These are phyloP conservation scores for Polymixis flavicincta DNA, from an alignment of 2,888 invertebrate species.

Conservation along the genomic window DNA sequence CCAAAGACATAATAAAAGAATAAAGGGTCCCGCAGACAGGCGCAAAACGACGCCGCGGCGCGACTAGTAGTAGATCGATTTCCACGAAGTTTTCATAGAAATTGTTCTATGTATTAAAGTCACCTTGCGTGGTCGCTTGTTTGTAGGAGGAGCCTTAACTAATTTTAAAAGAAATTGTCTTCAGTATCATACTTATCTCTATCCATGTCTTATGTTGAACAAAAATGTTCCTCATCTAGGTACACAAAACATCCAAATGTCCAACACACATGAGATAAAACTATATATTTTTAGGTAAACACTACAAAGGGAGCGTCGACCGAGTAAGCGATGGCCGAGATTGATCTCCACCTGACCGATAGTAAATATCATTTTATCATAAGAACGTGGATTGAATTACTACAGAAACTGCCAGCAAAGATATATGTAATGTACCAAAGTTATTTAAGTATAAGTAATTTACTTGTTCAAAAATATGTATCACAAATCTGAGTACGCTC, in stretches of 20 bases:
- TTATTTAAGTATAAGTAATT: no score
- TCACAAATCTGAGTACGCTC: background rate
- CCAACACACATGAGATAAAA: constrained; percentile 6
- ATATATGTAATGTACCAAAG: background rate
- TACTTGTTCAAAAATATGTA: no score
- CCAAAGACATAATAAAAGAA: background rate
- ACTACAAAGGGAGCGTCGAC: constrained; percentile 23
- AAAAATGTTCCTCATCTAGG: background rate
- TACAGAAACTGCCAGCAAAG: background rate
- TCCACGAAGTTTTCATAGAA: no score
- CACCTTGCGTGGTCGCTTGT: no score
- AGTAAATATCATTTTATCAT: constrained; percentile 29
- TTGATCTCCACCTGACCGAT: constrained; percentile 29
- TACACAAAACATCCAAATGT: background rate
- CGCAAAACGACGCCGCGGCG: no score
- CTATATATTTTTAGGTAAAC: background rate
- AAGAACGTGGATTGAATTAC: constrained; percentile 6
- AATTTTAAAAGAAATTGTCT: no score
- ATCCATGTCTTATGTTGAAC: background rate
- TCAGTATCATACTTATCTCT: background rate
- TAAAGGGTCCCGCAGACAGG: no score
- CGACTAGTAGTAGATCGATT: no score
- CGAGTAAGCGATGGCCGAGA: constrained; percentile 20
- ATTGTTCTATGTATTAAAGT: no score
- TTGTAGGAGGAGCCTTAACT: no score